phyloP scores from a whole-genome alignment of 2,888 invertebrate species.

The Bombyx huttoni region DNA sequence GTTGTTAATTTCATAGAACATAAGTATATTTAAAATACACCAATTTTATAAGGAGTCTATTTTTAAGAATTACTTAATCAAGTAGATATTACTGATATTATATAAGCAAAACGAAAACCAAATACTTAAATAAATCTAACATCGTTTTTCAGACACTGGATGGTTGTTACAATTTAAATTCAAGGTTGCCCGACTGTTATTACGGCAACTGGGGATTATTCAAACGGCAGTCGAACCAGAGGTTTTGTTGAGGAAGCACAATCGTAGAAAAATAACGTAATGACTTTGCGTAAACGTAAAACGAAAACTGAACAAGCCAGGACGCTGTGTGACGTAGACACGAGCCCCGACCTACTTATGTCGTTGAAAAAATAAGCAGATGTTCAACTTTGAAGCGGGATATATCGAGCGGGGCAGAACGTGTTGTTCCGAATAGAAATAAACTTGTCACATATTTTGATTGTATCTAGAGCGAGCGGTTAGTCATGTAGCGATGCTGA shows the following conservation, averaged over 20 bases:
- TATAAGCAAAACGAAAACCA: no score
- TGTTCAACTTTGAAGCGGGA: constrained; percentile 61
- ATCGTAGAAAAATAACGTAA: constrained; percentile 26
- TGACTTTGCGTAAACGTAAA: constrained; percentile 60
- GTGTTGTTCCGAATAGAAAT: constrained; percentile 71
- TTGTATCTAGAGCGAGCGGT: constrained; percentile 71
- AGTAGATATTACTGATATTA: no score
- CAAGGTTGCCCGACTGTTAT: not conserved
- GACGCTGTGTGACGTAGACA: constrained; percentile 54
- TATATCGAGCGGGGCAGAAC: constrained; percentile 63
- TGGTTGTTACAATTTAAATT: not conserved
- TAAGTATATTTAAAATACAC: no score
- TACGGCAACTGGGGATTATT: not conserved
- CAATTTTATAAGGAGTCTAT: no score
- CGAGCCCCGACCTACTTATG: constrained; percentile 70
- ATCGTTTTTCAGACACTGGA: not conserved
- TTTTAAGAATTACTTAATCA: no score
- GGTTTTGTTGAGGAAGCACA: constrained; percentile 2
- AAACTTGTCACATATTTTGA: constrained; percentile 73
- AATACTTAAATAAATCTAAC: not conserved
- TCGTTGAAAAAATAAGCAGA: constrained; percentile 68
- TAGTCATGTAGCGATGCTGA: constrained; percentile 64
- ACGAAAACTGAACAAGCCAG: constrained; percentile 30
- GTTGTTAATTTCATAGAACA: no score
- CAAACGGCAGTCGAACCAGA: not conserved